These are phyloP conservation scores for Microctonus hyperodae DNA, from an alignment of 2,888 invertebrate genomes.

Conservation along the genomic window DNA sequence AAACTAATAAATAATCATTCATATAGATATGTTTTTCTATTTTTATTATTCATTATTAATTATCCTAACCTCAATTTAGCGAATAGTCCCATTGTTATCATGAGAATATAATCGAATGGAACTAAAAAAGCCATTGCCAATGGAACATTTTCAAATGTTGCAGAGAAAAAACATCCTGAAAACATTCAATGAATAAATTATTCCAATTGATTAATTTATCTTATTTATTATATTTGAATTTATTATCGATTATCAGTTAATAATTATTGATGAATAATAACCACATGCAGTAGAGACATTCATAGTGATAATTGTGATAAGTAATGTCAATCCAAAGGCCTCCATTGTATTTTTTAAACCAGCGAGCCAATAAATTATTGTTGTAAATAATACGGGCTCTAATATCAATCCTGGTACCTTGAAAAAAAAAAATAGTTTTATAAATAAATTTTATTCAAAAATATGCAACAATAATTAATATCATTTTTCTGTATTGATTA, in stretches of 20 bases:
- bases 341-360: slow-evolving; percentile 75
- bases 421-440: slow-evolving; percentile 31
- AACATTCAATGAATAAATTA: not conserved
- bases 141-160: slow-evolving; percentile 81
- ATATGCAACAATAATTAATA: not conserved
- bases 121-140: slow-evolving; percentile 84
- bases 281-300: slow-evolving; percentile 90
- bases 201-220: not conserved
- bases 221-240: slow-evolving; percentile 39
- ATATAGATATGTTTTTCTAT: not conserved
- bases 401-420: slow-evolving; percentile 86
- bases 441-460: too few relatives aligned
- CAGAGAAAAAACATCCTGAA: slow-evolving; percentile 83
- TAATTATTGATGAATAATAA: slow-evolving; percentile 52
- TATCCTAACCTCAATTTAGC: slow-evolving; percentile 76
- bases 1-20: not conserved
- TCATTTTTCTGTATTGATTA: slow-evolving; percentile 55
- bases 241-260: not conserved
- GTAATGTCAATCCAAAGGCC: slow-evolving; percentile 75
- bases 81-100: slow-evolving; percentile 88
- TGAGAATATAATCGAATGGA: slow-evolving; percentile 84
- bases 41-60: not conserved
- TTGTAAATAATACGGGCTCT: slow-evolving; percentile 82
- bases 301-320: slow-evolving; percentile 78
- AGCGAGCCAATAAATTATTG: slow-evolving; percentile 86